These are phyloP conservation scores for Paradisaea rubra DNA, from an alignment of 2,113 vertebrate genomes.

Conservation along the genomic window DNA sequence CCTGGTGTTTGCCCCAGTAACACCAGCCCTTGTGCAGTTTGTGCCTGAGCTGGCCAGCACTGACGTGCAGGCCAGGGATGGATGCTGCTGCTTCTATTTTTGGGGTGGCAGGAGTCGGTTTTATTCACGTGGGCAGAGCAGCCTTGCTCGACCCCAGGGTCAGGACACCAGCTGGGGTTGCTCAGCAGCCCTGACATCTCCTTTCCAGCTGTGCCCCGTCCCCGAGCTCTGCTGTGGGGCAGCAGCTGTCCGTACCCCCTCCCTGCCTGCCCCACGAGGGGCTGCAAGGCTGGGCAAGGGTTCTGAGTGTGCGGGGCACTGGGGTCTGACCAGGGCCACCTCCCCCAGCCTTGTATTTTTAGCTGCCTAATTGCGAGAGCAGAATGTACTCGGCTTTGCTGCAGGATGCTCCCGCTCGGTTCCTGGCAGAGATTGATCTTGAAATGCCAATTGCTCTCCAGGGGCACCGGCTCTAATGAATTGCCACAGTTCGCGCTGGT, in stretches of 20 bases:
- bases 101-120: neutral
- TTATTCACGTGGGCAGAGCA: neutral
- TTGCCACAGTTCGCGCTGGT: neutral
- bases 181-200: neutral
- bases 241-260: accelerated
- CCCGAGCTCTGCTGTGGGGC: accelerated
- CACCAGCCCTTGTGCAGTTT: neutral
- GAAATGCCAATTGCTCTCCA: conserved; percentile 65
- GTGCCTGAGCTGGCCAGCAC: neutral
- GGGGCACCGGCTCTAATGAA: conserved; percentile 38
- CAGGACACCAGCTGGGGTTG: neutral
- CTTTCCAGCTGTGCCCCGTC: neutral
- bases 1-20: neutral
- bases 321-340: neutral
- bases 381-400: conserved; percentile 43
- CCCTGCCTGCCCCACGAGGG: neutral
- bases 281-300: neutral
- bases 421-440: conserved; percentile 61
- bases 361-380: conserved; percentile 43
- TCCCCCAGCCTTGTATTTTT: conserved; percentile 34
- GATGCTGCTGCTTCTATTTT: neutral
- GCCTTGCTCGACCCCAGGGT: neutral
- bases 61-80: accelerated
- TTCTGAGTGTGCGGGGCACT: accelerated
- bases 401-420: conserved; percentile 35